Conservation (phyloP, 1,140 invertebrate genomes). For the Littorina saxatilis region DNA sequence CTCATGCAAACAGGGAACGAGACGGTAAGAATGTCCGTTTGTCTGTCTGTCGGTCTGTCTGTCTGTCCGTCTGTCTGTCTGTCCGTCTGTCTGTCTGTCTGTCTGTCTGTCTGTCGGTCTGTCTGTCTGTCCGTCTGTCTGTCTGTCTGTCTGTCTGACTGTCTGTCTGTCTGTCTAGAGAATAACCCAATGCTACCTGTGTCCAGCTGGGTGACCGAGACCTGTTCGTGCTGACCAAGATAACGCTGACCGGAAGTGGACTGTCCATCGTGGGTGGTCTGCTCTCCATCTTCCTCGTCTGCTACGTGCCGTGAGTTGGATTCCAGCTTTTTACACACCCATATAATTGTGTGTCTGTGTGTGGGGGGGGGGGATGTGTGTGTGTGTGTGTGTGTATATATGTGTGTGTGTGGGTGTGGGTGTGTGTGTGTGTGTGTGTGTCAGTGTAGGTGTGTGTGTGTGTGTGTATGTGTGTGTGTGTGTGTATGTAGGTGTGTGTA, state of each 20-base stretch:
- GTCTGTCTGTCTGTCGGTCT: neutral
- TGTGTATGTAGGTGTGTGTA: neutral
- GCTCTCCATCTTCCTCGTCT: constrained; percentile 55
- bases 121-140: neutral
- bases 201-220: constrained; percentile 41
- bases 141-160: neutral
- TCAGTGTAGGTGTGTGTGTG: no score
- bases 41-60: neutral
- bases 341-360: constrained; percentile 42
- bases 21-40: neutral
- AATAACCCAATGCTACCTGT: neutral
- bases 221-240: constrained; percentile 48
- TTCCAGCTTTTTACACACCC: neutral
- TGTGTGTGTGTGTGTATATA: no score
- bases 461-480: neutral
- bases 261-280: constrained; percentile 55
- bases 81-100: neutral
- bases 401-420: no score
- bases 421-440: no score
- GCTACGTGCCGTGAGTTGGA: constrained; percentile 57
- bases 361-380: no score
- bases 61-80: neutral
- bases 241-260: constrained; percentile 55
- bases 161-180: neutral
- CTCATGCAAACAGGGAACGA: constrained; percentile 44